Base-by-base conservation (phyloP, 2,888 invertebrate genomes). In the Callinectes sapidus region DNA sequence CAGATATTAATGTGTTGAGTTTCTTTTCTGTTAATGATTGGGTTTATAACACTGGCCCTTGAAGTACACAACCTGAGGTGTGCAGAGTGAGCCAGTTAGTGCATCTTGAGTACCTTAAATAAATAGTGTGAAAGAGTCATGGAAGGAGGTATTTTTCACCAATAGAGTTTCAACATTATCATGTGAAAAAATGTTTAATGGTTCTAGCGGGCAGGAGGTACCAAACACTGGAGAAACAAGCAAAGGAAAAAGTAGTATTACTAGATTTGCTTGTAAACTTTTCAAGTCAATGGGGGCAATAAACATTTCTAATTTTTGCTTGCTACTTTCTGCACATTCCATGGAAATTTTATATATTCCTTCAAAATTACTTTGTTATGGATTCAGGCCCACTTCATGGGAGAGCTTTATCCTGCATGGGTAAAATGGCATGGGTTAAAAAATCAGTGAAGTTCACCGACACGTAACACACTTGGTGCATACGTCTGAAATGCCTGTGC, bases 271-370 rank as follows among this genome's bases (percentile, higher is more conserved):
- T 55, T 32, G 61, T 61, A 61, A 61, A 55, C 23, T 85, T n/a
- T n/a, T n/a, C 55, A 35, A 85, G 81, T 90, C 81, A 71, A 85
- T 54, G 90, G 85, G 90, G 90, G 85, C 90, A 90, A 90, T 90
- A 90, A 90, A 90, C 55, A 85, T 90, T 90, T 90, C 55, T 85
- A 90, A 90, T 90, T 90, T 90, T 85, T 90, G 54, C 35, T 23
- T 39, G 18, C 13, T 39, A 48, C 48, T 86, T 39, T 86, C 28
- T 39, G 86, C 3, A 86, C 39, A 86, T 39, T n/a, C n/a, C 3
- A 13, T 42, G 13, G 14, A 61, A 61, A 61, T 48, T 48, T 48
- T 48, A 48, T 10, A 48, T 48, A 8, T 48, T 10, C 48, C 10
- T 48, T 5, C 48, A 48, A 48, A 48, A 48, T 48, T 48, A 6